phyloP scores from a whole-genome alignment of 2,888 invertebrate species.

The Acanthosepion pharaonis region DNA sequence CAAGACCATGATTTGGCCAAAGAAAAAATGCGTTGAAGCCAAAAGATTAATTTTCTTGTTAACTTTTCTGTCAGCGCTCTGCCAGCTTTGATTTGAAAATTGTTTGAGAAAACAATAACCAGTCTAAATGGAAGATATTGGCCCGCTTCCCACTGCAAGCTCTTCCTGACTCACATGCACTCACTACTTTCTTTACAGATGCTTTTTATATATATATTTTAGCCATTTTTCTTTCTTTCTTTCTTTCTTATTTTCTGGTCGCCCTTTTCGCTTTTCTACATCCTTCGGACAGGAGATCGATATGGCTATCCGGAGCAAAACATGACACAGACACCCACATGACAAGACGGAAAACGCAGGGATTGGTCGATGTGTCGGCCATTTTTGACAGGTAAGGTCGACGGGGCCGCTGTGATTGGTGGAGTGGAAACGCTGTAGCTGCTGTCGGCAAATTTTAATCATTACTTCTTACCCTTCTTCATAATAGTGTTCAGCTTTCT shows the following conservation, averaged over 20 bases:
- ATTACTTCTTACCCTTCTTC: background rate
- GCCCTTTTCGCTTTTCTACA: no score
- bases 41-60: no score
- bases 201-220: background rate
- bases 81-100: no score
- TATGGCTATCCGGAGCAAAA: background rate
- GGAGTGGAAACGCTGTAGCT: background rate
- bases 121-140: no score
- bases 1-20: no score
- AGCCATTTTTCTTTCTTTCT: background rate
- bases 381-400: slow-evolving; percentile 17
- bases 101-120: no score
- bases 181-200: no score
- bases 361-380: background rate
- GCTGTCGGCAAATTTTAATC: background rate
- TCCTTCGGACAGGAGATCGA: background rate
- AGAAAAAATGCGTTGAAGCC: no score
- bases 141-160: no score
- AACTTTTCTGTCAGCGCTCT: no score
- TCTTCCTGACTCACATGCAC: no score
- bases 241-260: background rate
- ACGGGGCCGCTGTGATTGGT: background rate
- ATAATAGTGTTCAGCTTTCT: background rate
- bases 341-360: background rate
- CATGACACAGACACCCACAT: slow-evolving; percentile 4